These are phyloP conservation scores for Carettochelys insculpta DNA, from an alignment of 2,113 vertebrate species.

Conservation along the genomic window DNA sequence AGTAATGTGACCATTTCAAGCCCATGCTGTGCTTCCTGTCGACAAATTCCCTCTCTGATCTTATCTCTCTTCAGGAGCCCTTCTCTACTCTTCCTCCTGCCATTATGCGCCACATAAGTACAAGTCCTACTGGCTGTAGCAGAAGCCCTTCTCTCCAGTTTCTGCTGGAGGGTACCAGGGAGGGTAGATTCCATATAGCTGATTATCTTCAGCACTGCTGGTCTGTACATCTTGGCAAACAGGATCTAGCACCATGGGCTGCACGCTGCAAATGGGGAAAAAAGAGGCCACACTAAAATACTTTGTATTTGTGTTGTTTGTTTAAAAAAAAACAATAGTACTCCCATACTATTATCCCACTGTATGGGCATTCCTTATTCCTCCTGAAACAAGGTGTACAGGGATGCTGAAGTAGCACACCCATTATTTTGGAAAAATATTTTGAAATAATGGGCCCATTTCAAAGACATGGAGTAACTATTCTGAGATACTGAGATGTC, in stretches of 20 bases:
- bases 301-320: not conserved
- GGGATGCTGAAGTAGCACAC: too few species aligned
- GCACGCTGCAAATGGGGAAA: not conserved
- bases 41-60: not conserved
- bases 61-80: not conserved
- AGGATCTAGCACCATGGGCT: accelerated
- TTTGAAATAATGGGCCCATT: too few species aligned
- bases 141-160: not conserved
- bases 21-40: conserved; percentile 9
- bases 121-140: not conserved
- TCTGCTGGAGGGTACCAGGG: not conserved
- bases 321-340: not conserved
- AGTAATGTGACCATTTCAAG: conserved; percentile 36
- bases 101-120: not conserved
- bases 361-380: not conserved
- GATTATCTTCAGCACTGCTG: not conserved
- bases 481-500: too few species aligned
- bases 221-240: not conserved
- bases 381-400: too few species aligned
- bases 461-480: too few species aligned
- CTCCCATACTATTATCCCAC: not conserved
- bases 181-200: not conserved
- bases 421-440: too few species aligned
- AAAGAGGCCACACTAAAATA: not conserved
- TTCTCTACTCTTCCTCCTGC: not conserved